Evolutionary conservation across 2,797 vertebrate species (phyloP).

Genomic region (Pseudomugil gertrudae): DNA sequence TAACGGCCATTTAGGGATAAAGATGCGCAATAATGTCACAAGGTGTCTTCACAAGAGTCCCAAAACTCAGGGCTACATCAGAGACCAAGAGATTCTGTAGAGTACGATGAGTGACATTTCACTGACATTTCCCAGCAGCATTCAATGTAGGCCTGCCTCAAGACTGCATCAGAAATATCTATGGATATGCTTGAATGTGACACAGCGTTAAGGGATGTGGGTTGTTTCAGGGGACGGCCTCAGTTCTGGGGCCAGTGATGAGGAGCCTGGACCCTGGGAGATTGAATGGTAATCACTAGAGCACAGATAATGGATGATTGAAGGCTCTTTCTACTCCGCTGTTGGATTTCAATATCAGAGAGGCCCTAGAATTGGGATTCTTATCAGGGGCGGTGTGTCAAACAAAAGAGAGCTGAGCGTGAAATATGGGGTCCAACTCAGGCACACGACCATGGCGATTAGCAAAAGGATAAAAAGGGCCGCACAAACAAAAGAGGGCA

Average conservation of each 20-base stretch:
- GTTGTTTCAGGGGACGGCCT: slow-evolving; percentile 77
- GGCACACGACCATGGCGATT: slow-evolving; percentile 84
- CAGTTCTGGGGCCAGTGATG: slow-evolving; percentile 73
- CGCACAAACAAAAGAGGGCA: slow-evolving; percentile 76
- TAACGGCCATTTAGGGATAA: slow-evolving; percentile 68
- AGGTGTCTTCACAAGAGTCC: slow-evolving; percentile 63
- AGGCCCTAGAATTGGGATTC: slow-evolving; percentile 85
- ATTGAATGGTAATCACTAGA: slow-evolving; percentile 85
- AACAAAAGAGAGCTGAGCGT: slow-evolving; percentile 83
- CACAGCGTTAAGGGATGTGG: slow-evolving; percentile 69
- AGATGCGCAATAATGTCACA: slow-evolving; percentile 67
- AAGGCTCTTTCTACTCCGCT: slow-evolving; percentile 83
- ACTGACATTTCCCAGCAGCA: slow-evolving; percentile 84
- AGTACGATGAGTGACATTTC: slow-evolving; percentile 84
- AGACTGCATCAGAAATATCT: slow-evolving; percentile 75
- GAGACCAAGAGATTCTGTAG: slow-evolving; percentile 69
- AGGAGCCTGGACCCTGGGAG: slow-evolving; percentile 76
- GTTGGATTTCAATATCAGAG: slow-evolving; percentile 87
- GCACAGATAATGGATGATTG: slow-evolving; percentile 86
- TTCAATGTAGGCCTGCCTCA: slow-evolving; percentile 69
- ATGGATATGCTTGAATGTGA: slow-evolving; percentile 77
- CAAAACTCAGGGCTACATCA: slow-evolving; percentile 66
- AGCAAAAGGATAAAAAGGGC: slow-evolving; percentile 82
- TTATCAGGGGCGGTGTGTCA: slow-evolving; percentile 84
- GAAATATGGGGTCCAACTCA: slow-evolving; percentile 85